These are phyloP conservation scores for Linurgus olivaceus DNA, from an alignment of 2,797 vertebrate genomes.

Conservation along the genomic window DNA sequence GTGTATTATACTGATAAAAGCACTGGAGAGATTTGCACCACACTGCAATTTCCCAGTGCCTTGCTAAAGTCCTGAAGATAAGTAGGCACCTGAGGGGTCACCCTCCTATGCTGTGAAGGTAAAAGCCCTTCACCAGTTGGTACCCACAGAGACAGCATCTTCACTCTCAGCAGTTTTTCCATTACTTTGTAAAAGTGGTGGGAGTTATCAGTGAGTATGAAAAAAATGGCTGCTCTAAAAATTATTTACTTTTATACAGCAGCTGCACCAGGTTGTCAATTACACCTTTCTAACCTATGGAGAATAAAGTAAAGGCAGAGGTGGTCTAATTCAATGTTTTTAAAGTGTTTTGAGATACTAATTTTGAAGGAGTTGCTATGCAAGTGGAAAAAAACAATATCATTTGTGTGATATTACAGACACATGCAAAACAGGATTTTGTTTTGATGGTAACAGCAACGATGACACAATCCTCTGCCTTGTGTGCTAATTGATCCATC, in stretches of 20 bases:
- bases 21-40: not conserved
- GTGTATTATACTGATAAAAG: slow-evolving; percentile 38
- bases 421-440: slow-evolving; percentile 47
- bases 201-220: slow-evolving; percentile 53
- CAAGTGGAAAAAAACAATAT: not conserved
- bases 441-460: slow-evolving; percentile 5
- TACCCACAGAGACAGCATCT: slow-evolving; percentile 57
- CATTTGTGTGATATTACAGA: not conserved
- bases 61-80: slow-evolving; percentile 36
- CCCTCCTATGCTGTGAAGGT: not conserved
- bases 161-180: slow-evolving; percentile 52
- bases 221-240: slow-evolving; percentile 42
- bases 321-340: not conserved
- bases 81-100: slow-evolving; percentile 15
- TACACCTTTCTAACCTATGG: not conserved
- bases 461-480: slow-evolving; percentile 29
- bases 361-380: not conserved
- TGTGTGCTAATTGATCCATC: slow-evolving; percentile 52
- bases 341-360: not conserved
- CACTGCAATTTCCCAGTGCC: not conserved
- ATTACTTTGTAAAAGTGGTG: slow-evolving; percentile 8
- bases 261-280: slow-evolving; percentile 44
- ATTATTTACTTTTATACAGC: slow-evolving; percentile 1
- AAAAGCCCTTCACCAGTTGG: slow-evolving; percentile 36
- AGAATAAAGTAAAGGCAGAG: not conserved